A percentile compares a stretch with the other conserved stretches of the same genome.
Evolutionary conservation across 2,888 invertebrate species (phyloP).

Genomic region (Quadroppia sp.): DNA sequence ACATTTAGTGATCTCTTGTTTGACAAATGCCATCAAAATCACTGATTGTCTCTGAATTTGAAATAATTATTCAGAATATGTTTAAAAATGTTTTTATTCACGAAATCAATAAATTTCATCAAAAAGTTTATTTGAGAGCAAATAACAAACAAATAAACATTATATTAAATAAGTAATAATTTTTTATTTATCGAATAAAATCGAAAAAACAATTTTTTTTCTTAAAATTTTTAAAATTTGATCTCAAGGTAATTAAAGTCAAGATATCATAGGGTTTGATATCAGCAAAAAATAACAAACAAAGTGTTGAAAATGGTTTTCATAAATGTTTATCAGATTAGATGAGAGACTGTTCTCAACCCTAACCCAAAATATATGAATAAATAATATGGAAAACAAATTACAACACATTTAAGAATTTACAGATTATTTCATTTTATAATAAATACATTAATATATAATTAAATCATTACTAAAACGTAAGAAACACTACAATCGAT

Average conservation of each 20-base stretch:
- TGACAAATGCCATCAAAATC: too few relatives aligned
- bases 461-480: neutral
- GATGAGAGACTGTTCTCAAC: neutral
- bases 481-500: neutral
- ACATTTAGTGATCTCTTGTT: too few relatives aligned
- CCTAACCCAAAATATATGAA: neutral
- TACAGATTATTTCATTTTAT: neutral
- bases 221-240: slow-evolving; percentile 12
- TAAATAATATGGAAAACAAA: neutral
- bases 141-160: neutral
- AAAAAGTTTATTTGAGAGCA: neutral
- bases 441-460: slow-evolving; percentile 4
- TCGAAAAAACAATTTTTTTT: slow-evolving; percentile 10
- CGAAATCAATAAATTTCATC: too few relatives aligned
- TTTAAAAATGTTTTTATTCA: too few relatives aligned
- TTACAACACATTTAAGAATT: neutral
- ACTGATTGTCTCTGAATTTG: too few relatives aligned
- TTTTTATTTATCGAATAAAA: slow-evolving; percentile 25
- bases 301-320: neutral
- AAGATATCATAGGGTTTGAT: neutral
- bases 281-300: slow-evolving; percentile 17
- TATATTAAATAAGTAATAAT: slow-evolving; percentile 20
- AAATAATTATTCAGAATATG: too few relatives aligned
- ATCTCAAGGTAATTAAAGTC: slow-evolving; percentile 18
- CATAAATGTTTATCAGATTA: neutral